Percentiles rank a stretch among this genome's conserved stretches.
phyloP scores from a whole-genome alignment of 1,140 invertebrate species.

The Zaprionus tsacasi region DNA sequence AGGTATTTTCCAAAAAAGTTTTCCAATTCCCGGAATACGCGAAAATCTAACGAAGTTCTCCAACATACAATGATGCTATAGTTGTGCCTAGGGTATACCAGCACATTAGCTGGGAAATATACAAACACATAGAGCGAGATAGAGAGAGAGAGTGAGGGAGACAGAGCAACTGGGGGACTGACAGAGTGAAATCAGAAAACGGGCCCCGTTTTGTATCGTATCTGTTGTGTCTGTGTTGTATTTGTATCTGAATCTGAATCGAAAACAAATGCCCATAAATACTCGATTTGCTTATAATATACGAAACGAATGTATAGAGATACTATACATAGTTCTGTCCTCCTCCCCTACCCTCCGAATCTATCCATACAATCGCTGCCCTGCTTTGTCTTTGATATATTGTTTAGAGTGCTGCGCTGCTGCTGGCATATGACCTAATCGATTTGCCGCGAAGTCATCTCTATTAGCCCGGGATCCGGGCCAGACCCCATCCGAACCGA shows the following conservation, averaged over 20 bases:
- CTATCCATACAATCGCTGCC: not conserved
- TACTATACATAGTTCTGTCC: not conserved
- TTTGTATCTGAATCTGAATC: constrained; percentile 43
- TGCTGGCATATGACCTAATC: constrained; percentile 56
- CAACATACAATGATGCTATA: not conserved
- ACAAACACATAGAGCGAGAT: constrained; percentile 37
- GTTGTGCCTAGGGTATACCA: constrained; percentile 12
- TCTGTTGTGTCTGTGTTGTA: constrained; percentile 33
- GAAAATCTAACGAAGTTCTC: not conserved
- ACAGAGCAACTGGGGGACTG: not conserved
- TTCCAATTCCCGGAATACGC: not conserved
- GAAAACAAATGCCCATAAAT: constrained; percentile 53
- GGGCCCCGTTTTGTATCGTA: constrained; percentile 26
- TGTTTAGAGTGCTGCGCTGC: constrained; percentile 54
- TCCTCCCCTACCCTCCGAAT: not conserved
- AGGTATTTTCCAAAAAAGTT: not conserved
- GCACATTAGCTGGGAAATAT: constrained; percentile 12
- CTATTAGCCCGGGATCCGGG: constrained; percentile 37
- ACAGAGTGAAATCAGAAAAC: constrained; percentile 20
- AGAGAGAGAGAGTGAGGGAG: constrained; percentile 9
- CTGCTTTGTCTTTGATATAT: constrained; percentile 47
- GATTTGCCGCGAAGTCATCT: constrained; percentile 55
- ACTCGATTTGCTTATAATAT: constrained; percentile 43
- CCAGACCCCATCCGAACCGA: not conserved
- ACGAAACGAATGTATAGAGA: constrained; percentile 27